phyloP scores from a whole-genome alignment of 2,113 vertebrate species.

The Lepus americanus region DNA sequence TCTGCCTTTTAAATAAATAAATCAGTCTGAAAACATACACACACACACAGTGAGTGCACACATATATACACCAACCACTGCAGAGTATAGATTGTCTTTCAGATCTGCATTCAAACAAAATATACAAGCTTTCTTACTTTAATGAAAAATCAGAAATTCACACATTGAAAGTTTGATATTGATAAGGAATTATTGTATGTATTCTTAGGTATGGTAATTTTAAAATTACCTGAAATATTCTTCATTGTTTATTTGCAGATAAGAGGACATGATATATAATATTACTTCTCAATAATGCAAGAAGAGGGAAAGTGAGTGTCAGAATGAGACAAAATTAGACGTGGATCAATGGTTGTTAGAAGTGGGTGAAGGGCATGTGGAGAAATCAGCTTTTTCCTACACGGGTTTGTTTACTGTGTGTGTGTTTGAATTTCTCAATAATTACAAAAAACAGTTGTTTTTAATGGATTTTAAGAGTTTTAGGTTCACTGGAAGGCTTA shows the following conservation, averaged over 20 bases:
- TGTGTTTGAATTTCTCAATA: background rate
- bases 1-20: too few species aligned
- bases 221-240: background rate
- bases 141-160: background rate
- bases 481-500: background rate
- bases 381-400: background rate
- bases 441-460: background rate
- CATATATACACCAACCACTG: background rate
- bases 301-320: background rate
- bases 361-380: background rate
- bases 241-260: background rate
- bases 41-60: too few species aligned
- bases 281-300: background rate
- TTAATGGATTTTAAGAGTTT: background rate
- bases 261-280: background rate
- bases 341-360: background rate
- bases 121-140: background rate
- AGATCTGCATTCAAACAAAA: background rate
- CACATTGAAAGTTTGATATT: background rate
- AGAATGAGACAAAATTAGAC: background rate
- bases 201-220: background rate
- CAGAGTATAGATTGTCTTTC: background rate
- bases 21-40: too few species aligned
- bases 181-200: background rate
- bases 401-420: background rate